A percentile compares a stretch with the other conserved stretches of the same genome.
These are phyloP conservation scores for Melanotaenia maccullochi DNA, from an alignment of 2,797 vertebrate genomes.

Conservation along the genomic window DNA sequence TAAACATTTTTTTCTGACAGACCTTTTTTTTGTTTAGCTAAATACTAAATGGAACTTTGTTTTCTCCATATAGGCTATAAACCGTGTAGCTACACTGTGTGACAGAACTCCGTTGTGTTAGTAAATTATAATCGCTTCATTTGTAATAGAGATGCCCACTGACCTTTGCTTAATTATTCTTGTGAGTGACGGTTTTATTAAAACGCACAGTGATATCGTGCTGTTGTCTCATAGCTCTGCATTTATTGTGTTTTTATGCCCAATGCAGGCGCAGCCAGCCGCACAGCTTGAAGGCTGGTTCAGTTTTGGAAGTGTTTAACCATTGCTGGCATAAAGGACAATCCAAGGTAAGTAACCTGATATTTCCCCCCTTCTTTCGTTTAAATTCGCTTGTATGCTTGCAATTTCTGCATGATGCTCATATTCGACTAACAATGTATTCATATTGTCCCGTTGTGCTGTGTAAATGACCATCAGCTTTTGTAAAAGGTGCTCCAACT, in stretches of 20 bases:
- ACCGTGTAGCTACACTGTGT: too few species aligned
- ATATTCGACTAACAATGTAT: too few species aligned
- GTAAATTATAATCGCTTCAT: not conserved
- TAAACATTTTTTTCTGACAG: too few species aligned
- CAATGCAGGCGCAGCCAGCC: constrained; percentile 3
- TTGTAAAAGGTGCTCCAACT: not conserved
- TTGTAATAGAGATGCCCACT: not conserved
- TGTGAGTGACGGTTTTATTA: not conserved
- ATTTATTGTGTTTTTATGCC: not conserved
- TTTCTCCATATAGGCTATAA: too few species aligned
- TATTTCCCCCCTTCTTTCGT: not conserved
- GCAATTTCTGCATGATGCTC: constrained; percentile 12
- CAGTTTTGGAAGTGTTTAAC: not conserved
- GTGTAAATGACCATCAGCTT: not conserved
- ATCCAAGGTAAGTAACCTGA: constrained; percentile 33
- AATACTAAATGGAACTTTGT: too few species aligned
- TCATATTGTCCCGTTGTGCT: too few species aligned
- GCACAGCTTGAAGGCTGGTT: constrained; percentile 16
- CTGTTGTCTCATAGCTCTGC: not conserved
- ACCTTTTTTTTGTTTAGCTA: too few species aligned
- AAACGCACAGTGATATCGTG: not conserved
- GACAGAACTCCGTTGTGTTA: too few species aligned
- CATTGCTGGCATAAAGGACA: not conserved
- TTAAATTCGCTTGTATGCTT: constrained; percentile 4
- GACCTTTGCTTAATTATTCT: not conserved